Conservation (phyloP, 2,888 invertebrate genomes). For the Protodeltote pygarga region DNA sequence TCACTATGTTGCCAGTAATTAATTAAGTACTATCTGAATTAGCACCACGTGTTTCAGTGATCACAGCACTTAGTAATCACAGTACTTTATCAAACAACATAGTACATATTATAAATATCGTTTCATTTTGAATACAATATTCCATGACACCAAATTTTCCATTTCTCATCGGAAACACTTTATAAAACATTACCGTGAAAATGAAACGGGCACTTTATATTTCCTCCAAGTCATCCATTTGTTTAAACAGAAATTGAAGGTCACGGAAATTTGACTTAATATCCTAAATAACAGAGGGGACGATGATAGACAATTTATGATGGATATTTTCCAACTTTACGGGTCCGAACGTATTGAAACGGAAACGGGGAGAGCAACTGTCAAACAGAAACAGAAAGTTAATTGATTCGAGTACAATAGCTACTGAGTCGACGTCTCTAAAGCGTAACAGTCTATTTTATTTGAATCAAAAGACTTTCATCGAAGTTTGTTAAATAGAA, state of each 20-base stretch:
- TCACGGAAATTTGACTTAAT: slow-evolving; percentile 30
- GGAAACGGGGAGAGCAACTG: slow-evolving; percentile 56
- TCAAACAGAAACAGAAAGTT: slow-evolving; percentile 61
- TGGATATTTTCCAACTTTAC: slow-evolving; percentile 53
- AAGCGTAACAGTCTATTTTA: slow-evolving; percentile 60
- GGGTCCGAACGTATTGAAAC: slow-evolving; percentile 48
- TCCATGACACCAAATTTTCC: slow-evolving; percentile 1
- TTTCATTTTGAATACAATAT: slow-evolving; percentile 8
- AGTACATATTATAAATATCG: background rate
- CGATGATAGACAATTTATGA: slow-evolving; percentile 49
- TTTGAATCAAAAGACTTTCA: slow-evolving; percentile 59
- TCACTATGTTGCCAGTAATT: slow-evolving; percentile 10
- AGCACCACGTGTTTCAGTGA: background rate
- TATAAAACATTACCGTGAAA: slow-evolving; percentile 18
- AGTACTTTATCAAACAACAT: background rate
- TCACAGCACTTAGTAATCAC: background rate
- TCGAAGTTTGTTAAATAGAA: slow-evolving; percentile 61
- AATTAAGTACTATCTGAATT: slow-evolving; percentile 2
- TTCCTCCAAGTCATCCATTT: slow-evolving; percentile 19
- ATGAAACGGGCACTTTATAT: slow-evolving; percentile 25
- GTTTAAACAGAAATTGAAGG: slow-evolving; percentile 29
- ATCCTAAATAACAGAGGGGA: slow-evolving; percentile 38
- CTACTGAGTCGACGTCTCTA: slow-evolving; percentile 41
- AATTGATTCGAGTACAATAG: slow-evolving; percentile 63
- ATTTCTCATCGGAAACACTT: slow-evolving; percentile 8